Conservation (phyloP, 2,888 invertebrate genomes). For the Drosophila sordidapex region DNA sequence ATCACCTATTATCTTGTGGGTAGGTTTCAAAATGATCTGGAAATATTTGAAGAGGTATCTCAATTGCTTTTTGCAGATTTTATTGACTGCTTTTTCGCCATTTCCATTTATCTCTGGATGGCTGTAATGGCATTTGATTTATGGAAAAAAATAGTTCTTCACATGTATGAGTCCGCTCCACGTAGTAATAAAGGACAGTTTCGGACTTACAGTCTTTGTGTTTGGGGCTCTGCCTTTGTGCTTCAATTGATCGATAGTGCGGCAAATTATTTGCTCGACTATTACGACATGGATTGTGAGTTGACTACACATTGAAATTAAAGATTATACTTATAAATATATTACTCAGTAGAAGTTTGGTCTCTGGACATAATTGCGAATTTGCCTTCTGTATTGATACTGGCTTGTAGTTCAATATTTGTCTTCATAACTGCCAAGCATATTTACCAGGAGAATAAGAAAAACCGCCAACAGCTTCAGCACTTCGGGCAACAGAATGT, state of each 20-base stretch:
- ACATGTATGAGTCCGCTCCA: constrained; percentile 39
- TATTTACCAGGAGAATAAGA: too few relatives aligned
- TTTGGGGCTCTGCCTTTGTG: constrained; percentile 70
- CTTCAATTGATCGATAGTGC: constrained; percentile 54
- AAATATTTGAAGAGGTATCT: background rate
- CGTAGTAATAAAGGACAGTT: constrained; percentile 65
- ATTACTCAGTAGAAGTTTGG: constrained; percentile 40
- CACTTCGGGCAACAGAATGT: too few relatives aligned
- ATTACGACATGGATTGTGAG: constrained; percentile 87
- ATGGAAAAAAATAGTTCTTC: constrained; percentile 86
- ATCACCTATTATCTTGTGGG: too few relatives aligned
- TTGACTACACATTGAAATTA: constrained; percentile 1
- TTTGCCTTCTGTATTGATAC: too few relatives aligned
- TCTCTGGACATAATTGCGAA: too few relatives aligned
- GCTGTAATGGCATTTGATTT: constrained; percentile 94
- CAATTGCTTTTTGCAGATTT: constrained; percentile 43
- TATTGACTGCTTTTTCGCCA: constrained; percentile 88
- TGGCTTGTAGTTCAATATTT: background rate
- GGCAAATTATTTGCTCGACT: constrained; percentile 85
- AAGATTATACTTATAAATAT: background rate
- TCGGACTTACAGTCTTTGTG: constrained; percentile 65
- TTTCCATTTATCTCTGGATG: constrained; percentile 93
- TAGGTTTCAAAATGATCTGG: background rate
- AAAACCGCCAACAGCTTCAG: too few relatives aligned
- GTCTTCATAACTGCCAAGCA: too few relatives aligned